A percentile compares a stretch with the other conserved stretches of the same genome.
Evolutionary conservation across 2,797 vertebrate species (phyloP).

Genomic region (Acipenser transmontanus): DNA sequence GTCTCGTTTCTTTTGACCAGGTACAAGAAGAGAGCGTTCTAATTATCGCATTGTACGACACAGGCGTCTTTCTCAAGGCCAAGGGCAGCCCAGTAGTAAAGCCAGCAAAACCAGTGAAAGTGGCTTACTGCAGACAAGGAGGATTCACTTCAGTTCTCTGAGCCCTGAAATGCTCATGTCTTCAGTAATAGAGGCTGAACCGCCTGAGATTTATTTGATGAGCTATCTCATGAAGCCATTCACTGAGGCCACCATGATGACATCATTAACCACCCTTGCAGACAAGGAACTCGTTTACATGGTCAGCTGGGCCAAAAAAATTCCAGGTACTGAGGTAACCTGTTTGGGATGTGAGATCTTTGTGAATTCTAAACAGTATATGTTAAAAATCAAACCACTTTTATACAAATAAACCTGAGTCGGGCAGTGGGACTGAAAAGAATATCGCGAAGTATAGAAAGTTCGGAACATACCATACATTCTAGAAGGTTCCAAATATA

Average conservation of each 20-base stretch:
- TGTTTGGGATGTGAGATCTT: no score
- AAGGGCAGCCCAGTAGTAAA: conserved; percentile 45
- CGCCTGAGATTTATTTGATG: conserved; percentile 78
- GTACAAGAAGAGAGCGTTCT: conserved; percentile 81
- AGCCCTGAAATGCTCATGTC: conserved; percentile 82
- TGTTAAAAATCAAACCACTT: not conserved
- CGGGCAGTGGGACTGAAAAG: no score
- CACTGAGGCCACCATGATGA: conserved; percentile 92
- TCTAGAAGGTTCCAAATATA: no score
- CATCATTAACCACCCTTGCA: conserved; percentile 91
- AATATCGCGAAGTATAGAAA: no score
- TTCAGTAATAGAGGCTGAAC: conserved; percentile 83
- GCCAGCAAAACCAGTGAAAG: conserved; percentile 33
- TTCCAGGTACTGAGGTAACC: conserved; percentile 68
- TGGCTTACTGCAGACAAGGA: conserved; percentile 29
- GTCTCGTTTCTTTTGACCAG: conserved; percentile 39
- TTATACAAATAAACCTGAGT: not conserved
- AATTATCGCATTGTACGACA: conserved; percentile 71
- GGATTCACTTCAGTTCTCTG: conserved; percentile 45
- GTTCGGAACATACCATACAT: no score
- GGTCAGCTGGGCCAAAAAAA: conserved; percentile 98
- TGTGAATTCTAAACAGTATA: no score
- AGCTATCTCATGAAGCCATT: conserved; percentile 81
- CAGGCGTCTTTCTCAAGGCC: conserved; percentile 55
- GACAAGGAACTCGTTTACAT: conserved; percentile 93